These are phyloP conservation scores for Oscheius sp. DNA, from an alignment of 2,888 invertebrate genomes.

Conservation along the genomic window DNA sequence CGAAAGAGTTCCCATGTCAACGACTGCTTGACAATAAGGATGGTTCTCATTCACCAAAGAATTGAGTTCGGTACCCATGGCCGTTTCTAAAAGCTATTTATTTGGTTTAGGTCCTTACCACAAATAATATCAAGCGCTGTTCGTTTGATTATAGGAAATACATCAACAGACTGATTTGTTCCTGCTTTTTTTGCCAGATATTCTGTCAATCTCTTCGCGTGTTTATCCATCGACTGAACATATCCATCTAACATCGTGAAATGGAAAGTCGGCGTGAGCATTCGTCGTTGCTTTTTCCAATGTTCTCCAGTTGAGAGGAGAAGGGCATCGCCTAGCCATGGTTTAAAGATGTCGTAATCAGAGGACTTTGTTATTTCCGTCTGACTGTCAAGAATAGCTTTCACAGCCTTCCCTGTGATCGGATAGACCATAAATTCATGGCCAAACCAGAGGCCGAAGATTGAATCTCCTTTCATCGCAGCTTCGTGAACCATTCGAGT, in stretches of 20 bases:
- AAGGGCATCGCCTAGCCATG: constrained; percentile 74
- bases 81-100: constrained; percentile 55
- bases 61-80: constrained; percentile 62
- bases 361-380: constrained; percentile 70
- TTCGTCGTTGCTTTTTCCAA: constrained; percentile 72
- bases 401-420: constrained; percentile 8
- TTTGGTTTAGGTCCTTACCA: constrained; percentile 35
- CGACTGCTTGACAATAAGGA: constrained; percentile 58
- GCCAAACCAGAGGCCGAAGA: constrained; percentile 17
- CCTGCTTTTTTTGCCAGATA: constrained; percentile 67
- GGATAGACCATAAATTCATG: constrained; percentile 3
- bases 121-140: constrained; percentile 74
- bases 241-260: constrained; percentile 74
- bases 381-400: constrained; percentile 64
- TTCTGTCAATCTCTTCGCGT: constrained; percentile 62
- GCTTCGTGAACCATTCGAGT: neutral
- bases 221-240: constrained; percentile 47
- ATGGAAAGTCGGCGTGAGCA: constrained; percentile 75
- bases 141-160: constrained; percentile 73
- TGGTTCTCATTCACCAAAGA: constrained; percentile 55
- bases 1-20: constrained; percentile 34
- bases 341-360: constrained; percentile 71
- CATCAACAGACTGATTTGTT: constrained; percentile 70
- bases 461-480: neutral
- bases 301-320: constrained; percentile 72